phyloP scores from a whole-genome alignment of 2,888 invertebrate genomes.

The Pristionchus fissidentatus region DNA sequence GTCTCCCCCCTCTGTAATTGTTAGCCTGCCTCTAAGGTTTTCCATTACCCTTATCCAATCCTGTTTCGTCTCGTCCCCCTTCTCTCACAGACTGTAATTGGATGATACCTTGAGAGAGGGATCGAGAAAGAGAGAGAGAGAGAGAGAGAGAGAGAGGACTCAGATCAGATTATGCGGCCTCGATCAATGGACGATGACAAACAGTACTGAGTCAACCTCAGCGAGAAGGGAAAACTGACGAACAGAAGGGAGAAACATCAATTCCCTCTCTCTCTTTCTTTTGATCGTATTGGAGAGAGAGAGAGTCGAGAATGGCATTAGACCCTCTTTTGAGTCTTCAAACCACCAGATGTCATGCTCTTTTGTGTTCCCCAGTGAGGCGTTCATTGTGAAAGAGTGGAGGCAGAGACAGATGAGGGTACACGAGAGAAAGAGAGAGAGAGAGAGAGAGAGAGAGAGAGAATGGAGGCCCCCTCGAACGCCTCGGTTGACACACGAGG shows the following conservation, averaged over 20 bases:
- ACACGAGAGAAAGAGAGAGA: not conserved
- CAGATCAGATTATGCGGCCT: not conserved
- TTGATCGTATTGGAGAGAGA: not conserved
- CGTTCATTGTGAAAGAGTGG: not conserved
- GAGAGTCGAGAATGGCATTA: slow-evolving; percentile 6
- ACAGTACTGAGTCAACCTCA: not conserved
- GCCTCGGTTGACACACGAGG: slow-evolving; percentile 22
- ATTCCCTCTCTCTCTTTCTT: not conserved
- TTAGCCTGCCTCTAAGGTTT: slow-evolving; percentile 41
- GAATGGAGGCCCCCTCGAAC: not conserved
- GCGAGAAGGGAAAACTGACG: not conserved
- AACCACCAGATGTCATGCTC: slow-evolving; percentile 34
- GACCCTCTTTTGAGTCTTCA: slow-evolving; percentile 35
- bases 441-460: not conserved
- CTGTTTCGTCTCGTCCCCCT: slow-evolving; percentile 28
- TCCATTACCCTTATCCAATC: slow-evolving; percentile 46
- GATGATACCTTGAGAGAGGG: slow-evolving; percentile 29
- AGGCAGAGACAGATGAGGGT: no score
- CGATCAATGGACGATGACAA: not conserved
- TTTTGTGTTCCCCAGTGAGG: slow-evolving; percentile 35
- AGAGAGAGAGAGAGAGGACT: not conserved
- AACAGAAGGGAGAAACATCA: slow-evolving; percentile 16
- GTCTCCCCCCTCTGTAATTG: slow-evolving; percentile 15
- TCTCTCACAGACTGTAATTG: slow-evolving; percentile 33
- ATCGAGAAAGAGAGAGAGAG: slow-evolving; percentile 14